Percentiles rank a stretch among this genome's conserved stretches.
Conservation (phyloP, 2,797 vertebrate species). For the Chromis chromis region DNA sequence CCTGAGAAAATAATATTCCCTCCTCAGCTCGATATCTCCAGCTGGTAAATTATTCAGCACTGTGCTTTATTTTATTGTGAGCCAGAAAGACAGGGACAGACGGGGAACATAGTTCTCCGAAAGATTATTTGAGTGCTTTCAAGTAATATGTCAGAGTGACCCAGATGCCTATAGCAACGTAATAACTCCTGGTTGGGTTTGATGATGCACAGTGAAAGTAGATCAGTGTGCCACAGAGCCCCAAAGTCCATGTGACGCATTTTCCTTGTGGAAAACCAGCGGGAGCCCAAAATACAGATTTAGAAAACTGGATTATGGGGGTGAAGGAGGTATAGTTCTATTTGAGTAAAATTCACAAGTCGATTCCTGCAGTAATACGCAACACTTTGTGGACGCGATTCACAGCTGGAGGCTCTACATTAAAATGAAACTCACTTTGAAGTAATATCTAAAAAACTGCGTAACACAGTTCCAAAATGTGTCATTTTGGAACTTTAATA, state of each 20-base stretch:
- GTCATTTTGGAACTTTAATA: background rate
- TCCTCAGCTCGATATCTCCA: slow-evolving; percentile 1
- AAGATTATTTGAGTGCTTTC: slow-evolving; percentile 13
- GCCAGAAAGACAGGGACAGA: slow-evolving; percentile 1
- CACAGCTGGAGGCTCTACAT: background rate
- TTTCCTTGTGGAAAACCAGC: background rate
- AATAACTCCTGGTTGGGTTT: background rate
- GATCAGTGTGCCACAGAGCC: slow-evolving; percentile 3
- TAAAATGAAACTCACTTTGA: slow-evolving; percentile 2
- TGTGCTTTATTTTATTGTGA: slow-evolving; percentile 12
- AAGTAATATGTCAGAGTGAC: slow-evolving; percentile 13
- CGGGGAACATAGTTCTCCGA: slow-evolving; percentile 4
- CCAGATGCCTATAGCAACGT: background rate
- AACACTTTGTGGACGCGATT: background rate
- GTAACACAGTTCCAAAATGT: background rate
- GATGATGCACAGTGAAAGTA: slow-evolving; percentile 6
- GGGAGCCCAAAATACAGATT: background rate
- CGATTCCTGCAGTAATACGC: background rate
- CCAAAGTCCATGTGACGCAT: background rate
- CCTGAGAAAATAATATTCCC: slow-evolving; percentile 30
- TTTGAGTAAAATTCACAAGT: background rate
- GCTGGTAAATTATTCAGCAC: slow-evolving; percentile 39
- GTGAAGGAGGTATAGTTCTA: background rate
- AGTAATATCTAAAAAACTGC: background rate
- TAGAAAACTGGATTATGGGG: slow-evolving; percentile 8